A percentile compares a stretch with the other conserved stretches of the same genome.
Conservation (phyloP, 2,113 vertebrate genomes). For the Psophia crepitans region DNA sequence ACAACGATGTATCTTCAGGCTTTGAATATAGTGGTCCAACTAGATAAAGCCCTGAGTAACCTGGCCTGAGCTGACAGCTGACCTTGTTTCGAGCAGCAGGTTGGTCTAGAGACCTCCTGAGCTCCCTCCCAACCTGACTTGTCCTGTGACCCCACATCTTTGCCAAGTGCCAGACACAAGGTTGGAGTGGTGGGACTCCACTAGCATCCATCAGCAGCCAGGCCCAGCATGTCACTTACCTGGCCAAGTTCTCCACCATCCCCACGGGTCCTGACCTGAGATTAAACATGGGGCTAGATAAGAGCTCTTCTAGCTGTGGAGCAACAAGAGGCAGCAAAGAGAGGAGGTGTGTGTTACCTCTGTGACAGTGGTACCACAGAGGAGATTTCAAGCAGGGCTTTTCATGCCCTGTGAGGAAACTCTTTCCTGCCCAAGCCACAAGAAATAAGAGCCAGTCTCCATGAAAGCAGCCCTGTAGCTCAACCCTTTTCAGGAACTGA, state of each 20-base stretch:
- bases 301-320: background rate
- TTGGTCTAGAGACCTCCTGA: background rate
- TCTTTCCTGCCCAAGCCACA: background rate
- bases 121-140: background rate
- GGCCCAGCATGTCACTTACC: no score
- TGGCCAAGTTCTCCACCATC: background rate
- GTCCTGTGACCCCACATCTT: background rate
- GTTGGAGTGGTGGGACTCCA: background rate
- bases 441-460: background rate
- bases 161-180: background rate
- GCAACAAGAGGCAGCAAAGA: background rate
- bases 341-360: background rate
- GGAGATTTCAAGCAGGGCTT: background rate
- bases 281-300: background rate
- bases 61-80: background rate
- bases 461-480: background rate
- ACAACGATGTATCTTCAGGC: background rate
- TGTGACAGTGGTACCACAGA: background rate
- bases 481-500: background rate
- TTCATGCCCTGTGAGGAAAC: background rate
- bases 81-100: background rate
- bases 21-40: background rate
- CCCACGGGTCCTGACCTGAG: no score
- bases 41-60: background rate
- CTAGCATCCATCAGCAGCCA: background rate